These are phyloP conservation scores for Cynopterus brachyotis DNA, from an alignment of 2,113 vertebrate genomes.

Conservation along the genomic window DNA sequence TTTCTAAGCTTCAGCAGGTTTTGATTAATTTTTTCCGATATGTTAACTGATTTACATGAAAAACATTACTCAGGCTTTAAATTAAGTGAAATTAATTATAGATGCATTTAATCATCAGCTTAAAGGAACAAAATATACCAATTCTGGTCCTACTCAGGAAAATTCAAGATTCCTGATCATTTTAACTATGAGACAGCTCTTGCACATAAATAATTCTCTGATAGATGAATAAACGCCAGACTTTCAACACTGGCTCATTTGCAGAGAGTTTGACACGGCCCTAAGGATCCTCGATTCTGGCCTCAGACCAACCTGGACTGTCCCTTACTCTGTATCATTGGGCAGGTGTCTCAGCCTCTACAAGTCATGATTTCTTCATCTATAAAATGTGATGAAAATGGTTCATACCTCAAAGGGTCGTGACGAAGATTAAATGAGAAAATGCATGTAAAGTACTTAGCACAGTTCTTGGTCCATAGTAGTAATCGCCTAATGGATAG, in stretches of 20 bases:
- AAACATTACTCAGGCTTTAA: conserved; percentile 4
- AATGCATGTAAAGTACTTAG: neutral
- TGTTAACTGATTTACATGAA: neutral
- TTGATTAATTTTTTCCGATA: neutral
- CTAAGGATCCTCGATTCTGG: neutral
- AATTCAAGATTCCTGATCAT: neutral
- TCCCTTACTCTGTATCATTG: neutral
- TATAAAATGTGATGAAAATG: neutral
- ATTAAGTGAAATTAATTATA: conserved; percentile 35
- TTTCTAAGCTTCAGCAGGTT: neutral
- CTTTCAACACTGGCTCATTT: neutral
- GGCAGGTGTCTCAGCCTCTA: neutral
- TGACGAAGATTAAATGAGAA: neutral
- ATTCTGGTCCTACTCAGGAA: neutral
- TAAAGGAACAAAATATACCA: conserved; percentile 9
- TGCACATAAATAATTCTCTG: neutral
- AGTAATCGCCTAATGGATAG: neutral
- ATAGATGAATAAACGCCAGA: neutral
- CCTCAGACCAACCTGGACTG: neutral
- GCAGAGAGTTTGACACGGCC: neutral
- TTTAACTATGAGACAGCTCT: neutral
- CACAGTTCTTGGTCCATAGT: neutral
- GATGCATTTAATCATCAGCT: conserved; percentile 18
- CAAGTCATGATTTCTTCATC: neutral
- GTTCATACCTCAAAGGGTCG: neutral